Evolutionary conservation across 2,888 invertebrate genomes (phyloP).

Genomic region (Scaptomyza reducta): DNA sequence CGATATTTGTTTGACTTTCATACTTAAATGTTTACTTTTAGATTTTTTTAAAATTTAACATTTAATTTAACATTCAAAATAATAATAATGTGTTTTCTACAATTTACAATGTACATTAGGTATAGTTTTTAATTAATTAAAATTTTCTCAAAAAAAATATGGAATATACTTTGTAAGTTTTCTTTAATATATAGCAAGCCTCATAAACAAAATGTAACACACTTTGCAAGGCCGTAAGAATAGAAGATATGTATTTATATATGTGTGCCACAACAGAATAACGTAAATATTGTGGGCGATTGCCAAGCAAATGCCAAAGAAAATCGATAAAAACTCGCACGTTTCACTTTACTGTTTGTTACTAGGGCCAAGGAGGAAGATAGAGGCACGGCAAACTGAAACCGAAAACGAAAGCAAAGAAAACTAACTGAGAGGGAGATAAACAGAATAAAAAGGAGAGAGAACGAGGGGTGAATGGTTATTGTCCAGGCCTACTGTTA

Average conservation of each 20-base stretch:
- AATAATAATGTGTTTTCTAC: too few species aligned
- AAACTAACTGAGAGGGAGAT: neutral
- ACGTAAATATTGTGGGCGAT: constrained; percentile 61
- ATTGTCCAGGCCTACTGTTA: constrained; percentile 59
- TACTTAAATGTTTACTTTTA: too few species aligned
- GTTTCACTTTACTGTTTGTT: constrained; percentile 40
- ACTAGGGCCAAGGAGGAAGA: constrained; percentile 30
- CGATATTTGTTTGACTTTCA: too few species aligned
- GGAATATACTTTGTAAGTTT: neutral
- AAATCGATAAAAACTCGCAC: constrained; percentile 66
- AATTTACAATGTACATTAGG: too few species aligned
- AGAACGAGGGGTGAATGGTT: constrained; percentile 49
- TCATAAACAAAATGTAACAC: neutral
- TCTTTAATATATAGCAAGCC: constrained; percentile 13
- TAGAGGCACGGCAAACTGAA: constrained; percentile 14
- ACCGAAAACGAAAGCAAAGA: constrained; percentile 2
- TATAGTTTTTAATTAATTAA: too few species aligned
- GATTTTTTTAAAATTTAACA: too few species aligned
- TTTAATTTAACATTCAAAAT: too few species aligned
- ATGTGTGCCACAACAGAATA: constrained; percentile 59
- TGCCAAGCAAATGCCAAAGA: constrained; percentile 53
- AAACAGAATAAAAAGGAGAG: neutral
- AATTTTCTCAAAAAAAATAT: neutral
- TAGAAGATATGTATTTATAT: neutral
- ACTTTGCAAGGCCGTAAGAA: neutral